Base-by-base conservation (phyloP, 1,140 invertebrate species). In the Drosophila prosaltans region DNA sequence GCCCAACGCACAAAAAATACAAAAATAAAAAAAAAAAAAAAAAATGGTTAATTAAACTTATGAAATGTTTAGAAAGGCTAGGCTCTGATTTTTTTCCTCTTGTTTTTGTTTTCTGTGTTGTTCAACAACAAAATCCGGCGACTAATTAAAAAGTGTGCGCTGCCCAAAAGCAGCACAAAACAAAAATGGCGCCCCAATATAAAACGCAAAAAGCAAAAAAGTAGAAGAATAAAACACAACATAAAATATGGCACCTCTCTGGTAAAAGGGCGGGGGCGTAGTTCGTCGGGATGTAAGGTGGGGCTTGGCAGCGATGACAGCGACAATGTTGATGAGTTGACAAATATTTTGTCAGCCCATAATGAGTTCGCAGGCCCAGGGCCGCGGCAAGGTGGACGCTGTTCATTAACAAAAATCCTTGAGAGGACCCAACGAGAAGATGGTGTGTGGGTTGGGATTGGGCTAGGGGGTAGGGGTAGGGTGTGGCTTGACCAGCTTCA, bases 301-400 rank as follows among this genome's bases (percentile, higher is more conserved):
- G 62, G 58, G 24, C 32, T 36, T n/a, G 55, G 66, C 54, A 36
- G 39, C 58, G 57, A 74, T 72, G 72, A 69, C 55, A 55, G 66
- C 57, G 32, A 60, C 72, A 48, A 54, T 69, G 69, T 74, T 89
- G 85, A 90, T 89, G 85, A 90, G 85, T 90, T 90, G 85, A 89
- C 85, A 89, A 89, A 90, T 85, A 89, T 89, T 89, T 90, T 90
- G 85, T 74, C 83, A 80, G 80, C 59, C 45, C 80, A 89, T 88
- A 88, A 89, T 89, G 83, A 88, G 83, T 80, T 78, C 43, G 45
- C 66, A 65, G 8, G 28, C n/a, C 55, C 39, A 55, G 28, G 36
- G 55, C 30, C 26, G 40, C 36, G 43, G 36, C 57, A 59, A 58
- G 41, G 48, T 45, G 39, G 54, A 69, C 62, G 62, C 72, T 67